Evolutionary conservation across 2,113 vertebrate genomes (phyloP).

Genomic region (Rhagologus leucostigma): DNA sequence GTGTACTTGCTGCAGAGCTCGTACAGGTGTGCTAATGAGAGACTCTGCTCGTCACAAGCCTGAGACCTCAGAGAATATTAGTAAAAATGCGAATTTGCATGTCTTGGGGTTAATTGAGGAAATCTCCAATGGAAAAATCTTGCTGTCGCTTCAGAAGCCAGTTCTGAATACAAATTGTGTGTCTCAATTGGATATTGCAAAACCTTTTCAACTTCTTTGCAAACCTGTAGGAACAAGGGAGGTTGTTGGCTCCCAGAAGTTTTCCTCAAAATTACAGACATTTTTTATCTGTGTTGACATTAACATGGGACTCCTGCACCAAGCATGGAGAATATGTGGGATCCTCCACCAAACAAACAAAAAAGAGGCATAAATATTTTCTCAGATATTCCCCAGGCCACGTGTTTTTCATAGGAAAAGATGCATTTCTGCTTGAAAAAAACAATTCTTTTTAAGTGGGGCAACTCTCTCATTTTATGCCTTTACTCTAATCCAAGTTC

Average conservation of each 20-base stretch:
- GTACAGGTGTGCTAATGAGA: slow-evolving; percentile 50
- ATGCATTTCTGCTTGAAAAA: neutral
- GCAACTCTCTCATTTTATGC: neutral
- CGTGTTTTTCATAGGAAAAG: neutral
- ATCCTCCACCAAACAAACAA: neutral
- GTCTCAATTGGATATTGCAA: neutral
- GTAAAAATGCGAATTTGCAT: slow-evolving; percentile 56
- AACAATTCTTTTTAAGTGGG: neutral
- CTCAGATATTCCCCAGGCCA: neutral
- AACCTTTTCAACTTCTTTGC: neutral
- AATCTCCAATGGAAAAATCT: slow-evolving; percentile 45
- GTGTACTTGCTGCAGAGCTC: neutral
- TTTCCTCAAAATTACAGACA: neutral
- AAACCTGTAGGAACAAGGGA: neutral
- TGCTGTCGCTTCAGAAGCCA: slow-evolving; percentile 11
- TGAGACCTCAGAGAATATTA: slow-evolving; percentile 37
- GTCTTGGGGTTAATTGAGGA: slow-evolving; percentile 65
- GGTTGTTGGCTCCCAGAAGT: neutral
- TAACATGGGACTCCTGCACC: neutral
- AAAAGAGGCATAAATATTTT: neutral
- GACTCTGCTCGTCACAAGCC: slow-evolving; percentile 28
- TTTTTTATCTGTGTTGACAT: neutral
- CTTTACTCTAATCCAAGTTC: neutral
- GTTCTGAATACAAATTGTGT: slow-evolving; percentile 34
- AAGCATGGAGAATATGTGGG: neutral